These are phyloP conservation scores for Diachasmimorpha longicaudata DNA, from an alignment of 1,140 invertebrate species.

Conservation along the genomic window DNA sequence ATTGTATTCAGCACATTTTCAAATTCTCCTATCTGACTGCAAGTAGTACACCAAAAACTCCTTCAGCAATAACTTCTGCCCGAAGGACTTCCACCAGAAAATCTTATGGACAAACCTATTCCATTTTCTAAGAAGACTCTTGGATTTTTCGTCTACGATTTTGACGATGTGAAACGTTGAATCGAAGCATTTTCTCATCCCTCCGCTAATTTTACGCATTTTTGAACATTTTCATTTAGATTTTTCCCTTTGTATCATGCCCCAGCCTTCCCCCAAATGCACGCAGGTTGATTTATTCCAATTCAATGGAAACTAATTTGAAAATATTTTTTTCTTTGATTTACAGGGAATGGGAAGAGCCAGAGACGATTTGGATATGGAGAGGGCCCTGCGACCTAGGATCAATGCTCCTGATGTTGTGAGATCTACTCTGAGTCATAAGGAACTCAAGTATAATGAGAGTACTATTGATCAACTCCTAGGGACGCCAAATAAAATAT, in stretches of 20 bases:
- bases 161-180: neutral
- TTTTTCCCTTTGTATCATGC: neutral
- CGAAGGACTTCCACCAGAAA: too few species aligned
- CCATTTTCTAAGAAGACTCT: too few species aligned
- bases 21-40: too few species aligned
- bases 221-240: neutral
- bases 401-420: conserved; percentile 84
- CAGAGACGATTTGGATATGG: conserved; percentile 86
- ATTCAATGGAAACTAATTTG: neutral
- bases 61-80: too few species aligned
- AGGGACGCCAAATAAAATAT: conserved; percentile 86
- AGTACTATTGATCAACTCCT: conserved; percentile 84
- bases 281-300: neutral
- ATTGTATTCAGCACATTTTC: too few species aligned
- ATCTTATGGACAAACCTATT: too few species aligned
- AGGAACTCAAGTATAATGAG: conserved; percentile 72
- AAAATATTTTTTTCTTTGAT: conserved; percentile 20
- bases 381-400: conserved; percentile 73
- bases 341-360: conserved; percentile 68
- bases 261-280: conserved; percentile 13
- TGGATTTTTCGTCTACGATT: too few species aligned
- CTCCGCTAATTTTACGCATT: conserved; percentile 5
- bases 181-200: neutral
- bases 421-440: conserved; percentile 74
- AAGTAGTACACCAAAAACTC: too few species aligned